Percentiles rank a stretch among this genome's conserved stretches.
phyloP scores from a whole-genome alignment of 2,113 vertebrate species.

The Pachyramphus minor region DNA sequence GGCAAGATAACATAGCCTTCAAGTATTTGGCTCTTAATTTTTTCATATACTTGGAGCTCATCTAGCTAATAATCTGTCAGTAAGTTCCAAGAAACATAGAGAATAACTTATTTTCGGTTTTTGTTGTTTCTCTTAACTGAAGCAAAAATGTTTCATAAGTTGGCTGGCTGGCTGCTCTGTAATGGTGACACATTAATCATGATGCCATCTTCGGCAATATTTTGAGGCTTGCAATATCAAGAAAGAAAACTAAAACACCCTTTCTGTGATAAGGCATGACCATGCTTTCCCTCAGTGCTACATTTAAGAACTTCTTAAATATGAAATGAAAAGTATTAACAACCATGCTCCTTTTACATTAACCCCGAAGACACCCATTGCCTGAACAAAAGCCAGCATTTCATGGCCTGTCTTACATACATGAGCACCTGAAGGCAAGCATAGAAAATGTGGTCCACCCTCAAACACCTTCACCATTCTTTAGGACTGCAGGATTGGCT shows the following conservation, averaged over 20 bases:
- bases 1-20: background rate
- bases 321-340: background rate
- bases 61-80: background rate
- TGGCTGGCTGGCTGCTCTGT: conserved; percentile 15
- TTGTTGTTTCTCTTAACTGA: conserved; percentile 7
- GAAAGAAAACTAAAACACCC: conserved; percentile 14
- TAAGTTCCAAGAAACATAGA: background rate
- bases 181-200: conserved; percentile 35
- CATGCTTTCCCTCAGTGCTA: background rate
- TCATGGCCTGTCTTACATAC: background rate
- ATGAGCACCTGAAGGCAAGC: background rate
- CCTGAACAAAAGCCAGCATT: background rate
- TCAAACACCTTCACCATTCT: background rate
- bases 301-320: background rate
- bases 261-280: background rate
- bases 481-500: background rate
- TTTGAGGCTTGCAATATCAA: background rate
- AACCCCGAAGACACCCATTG: background rate
- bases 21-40: background rate
- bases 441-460: background rate
- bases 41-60: background rate
- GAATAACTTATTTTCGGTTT: background rate
- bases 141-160: background rate
- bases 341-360: background rate
- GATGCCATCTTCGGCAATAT: background rate